phyloP scores from a whole-genome alignment of 2,888 invertebrate species.

The Lathronympha strigana region DNA sequence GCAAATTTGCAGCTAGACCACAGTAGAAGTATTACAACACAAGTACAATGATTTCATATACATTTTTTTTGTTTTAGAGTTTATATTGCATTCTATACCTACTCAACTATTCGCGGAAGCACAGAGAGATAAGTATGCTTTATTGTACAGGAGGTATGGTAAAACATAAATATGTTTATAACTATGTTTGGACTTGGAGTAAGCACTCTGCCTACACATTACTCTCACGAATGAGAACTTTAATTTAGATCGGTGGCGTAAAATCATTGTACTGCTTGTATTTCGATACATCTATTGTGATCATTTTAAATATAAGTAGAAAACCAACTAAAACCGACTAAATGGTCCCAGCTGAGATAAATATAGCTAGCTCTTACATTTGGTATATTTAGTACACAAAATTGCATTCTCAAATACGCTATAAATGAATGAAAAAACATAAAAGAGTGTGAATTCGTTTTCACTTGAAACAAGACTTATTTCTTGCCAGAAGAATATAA shows the following conservation, averaged over 20 bases:
- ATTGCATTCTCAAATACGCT: constrained; percentile 29
- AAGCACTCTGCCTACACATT: too few relatives aligned
- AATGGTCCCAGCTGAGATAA: constrained; percentile 55
- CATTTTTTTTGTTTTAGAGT: constrained; percentile 1
- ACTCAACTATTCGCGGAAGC: too few relatives aligned
- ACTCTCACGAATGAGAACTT: too few relatives aligned
- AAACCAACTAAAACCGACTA: constrained; percentile 51
- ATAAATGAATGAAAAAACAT: background rate
- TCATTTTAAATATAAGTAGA: constrained; percentile 7
- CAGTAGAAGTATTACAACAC: background rate
- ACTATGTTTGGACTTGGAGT: too few relatives aligned
- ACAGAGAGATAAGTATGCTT: too few relatives aligned
- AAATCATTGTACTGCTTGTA: background rate
- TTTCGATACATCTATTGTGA: background rate
- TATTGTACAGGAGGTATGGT: too few relatives aligned
- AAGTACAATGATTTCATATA: too few relatives aligned
- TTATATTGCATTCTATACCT: too few relatives aligned
- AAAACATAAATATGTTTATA: too few relatives aligned
- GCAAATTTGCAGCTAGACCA: constrained; percentile 2
- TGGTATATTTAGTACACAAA: constrained; percentile 36
- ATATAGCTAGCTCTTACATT: constrained; percentile 37
- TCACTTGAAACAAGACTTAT: too few relatives aligned
- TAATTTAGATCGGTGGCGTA: too few relatives aligned
- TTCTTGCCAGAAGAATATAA: background rate
- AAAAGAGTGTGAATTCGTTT: background rate